phyloP scores from a whole-genome alignment of 92 coral and sea anemone genomes.

The Bergia puertoricense region DNA sequence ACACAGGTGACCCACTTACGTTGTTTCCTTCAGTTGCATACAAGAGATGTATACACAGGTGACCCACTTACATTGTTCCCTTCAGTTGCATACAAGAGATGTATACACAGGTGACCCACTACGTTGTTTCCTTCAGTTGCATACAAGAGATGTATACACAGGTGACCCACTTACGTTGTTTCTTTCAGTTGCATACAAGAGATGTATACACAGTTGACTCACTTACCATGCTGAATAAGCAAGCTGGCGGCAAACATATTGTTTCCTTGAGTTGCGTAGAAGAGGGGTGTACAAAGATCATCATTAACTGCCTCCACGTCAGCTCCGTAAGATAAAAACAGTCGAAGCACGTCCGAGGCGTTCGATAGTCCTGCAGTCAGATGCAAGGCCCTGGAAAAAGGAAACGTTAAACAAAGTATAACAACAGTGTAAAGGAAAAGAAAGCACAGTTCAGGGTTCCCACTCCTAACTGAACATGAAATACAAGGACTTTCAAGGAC shows the following conservation, averaged over 20 bases:
- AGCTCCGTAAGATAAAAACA: constrained; percentile 75
- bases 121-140: no score
- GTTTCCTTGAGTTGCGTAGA: constrained; percentile 92
- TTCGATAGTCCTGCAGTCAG: constrained; percentile 84
- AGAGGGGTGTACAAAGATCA: constrained; percentile 87
- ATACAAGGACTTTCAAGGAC: no score
- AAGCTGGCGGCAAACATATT: constrained; percentile 93
- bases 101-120: no score
- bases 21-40: no score
- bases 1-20: no score
- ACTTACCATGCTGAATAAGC: constrained; percentile 73
- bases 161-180: no score
- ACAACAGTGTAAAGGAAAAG: background rate
- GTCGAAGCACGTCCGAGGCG: constrained; percentile 79
- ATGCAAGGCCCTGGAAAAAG: constrained; percentile 77
- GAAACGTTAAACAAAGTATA: background rate
- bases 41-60: no score
- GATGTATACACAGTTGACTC: background rate
- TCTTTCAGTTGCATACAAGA: background rate
- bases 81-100: no score
- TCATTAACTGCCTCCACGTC: constrained; percentile 91
- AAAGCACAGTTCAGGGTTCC: no score
- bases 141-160: no score
- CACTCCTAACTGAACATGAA: no score
- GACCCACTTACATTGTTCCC: no score